Evolutionary conservation across 2,888 invertebrate species (phyloP), one percentile per base, ranked within the genome.

Genomic region (Polyploca ridens): DNA sequence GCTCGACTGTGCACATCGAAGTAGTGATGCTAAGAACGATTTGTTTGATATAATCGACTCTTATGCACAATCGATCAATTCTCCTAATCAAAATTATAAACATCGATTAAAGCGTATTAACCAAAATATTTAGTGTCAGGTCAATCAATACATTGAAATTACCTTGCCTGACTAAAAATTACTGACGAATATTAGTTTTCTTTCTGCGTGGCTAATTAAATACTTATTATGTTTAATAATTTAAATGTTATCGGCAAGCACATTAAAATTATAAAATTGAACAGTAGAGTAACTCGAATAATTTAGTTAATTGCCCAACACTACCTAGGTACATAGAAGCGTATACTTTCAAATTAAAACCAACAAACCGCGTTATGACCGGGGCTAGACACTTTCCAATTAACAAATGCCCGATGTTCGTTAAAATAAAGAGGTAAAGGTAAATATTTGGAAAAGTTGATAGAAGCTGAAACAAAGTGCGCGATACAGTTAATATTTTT

Each of bases 1-100:
- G 79, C 77, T 81, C 67, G 72, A 69, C 72, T 65, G 77, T 76
- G 81, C 84, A 69, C 77, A 70, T 75, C 78, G 71, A 64, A 64
- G 54, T 72, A 71, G 74, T 68, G 69, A 64, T 68, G 70, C 6
- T 62, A 64, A 65, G 58, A n/a, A 62, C 62, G 65, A 64, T 6
- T 63, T 64, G 54, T 59, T 58, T 33, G 14, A 44, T 7, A 11
- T 49, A 54, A 63, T 60, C 62, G 65, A 65, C 35, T 62, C 5
- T 38, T 46, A 46, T 3, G 41, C 41, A 44, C 14, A 14, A 44
- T 14, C 3, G 1, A 44, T 44, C 4, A 14, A 44, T 44, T 8
- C 58, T 33, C 58, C 58, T 14, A 33, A 11, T 16, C 14, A 6
- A 33, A 33, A 33, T 33, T 5, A 44, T 4, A 14, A 44, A 38